Base-by-base conservation (phyloP, 2,797 vertebrate species). In the Australoheros facetus region DNA sequence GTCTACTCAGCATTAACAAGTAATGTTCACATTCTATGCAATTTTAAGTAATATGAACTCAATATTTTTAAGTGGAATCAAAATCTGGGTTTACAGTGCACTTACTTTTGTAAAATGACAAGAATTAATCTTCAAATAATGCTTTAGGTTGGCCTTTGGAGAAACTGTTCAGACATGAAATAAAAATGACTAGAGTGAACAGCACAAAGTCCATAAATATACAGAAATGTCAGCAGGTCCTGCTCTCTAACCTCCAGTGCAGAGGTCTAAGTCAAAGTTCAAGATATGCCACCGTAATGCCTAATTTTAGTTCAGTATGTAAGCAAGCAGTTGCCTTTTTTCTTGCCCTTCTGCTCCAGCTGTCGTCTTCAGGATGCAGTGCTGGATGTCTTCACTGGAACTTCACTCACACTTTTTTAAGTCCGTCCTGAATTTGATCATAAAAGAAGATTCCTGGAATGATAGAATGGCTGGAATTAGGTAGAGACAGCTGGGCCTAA, bases 381-480 rank as follows among this genome's bases (percentile, higher is more conserved):
- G 9, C 59, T 56, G 82, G 75, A 78, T 12, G 69, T 81, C 89
- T 73, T 85, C 89, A 80, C 21, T 3, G 39, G 80, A 70, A 75
- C 75, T 72, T 91, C 87, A 78, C 34, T 94, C 88, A 56, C 13
- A 55, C 62, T 80, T 89, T 76, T 90, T 80, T 69, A 86, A 83
- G 73, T 86, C 87, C 66, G 80, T 87, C 64, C 77, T 90, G 71
- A 93, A 88, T 85, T 82, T 87, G 71, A 89, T 74, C 81, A 93
- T 80, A 87, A 94, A 93, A 66, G 86, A 78, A 79, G 94, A 93
- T 14, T 88, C 94, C 95, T 96, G 90, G 28, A 89, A 91, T 13
- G 57, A 77, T 85, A 90, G 4, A 75, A 75, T 26, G 85, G 30
- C 13, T 26, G 12, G 23, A 59, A 79, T 92, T 71, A 92, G 80